Conservation (phyloP, 2,113 vertebrate genomes). For the Micronisus gabar region DNA sequence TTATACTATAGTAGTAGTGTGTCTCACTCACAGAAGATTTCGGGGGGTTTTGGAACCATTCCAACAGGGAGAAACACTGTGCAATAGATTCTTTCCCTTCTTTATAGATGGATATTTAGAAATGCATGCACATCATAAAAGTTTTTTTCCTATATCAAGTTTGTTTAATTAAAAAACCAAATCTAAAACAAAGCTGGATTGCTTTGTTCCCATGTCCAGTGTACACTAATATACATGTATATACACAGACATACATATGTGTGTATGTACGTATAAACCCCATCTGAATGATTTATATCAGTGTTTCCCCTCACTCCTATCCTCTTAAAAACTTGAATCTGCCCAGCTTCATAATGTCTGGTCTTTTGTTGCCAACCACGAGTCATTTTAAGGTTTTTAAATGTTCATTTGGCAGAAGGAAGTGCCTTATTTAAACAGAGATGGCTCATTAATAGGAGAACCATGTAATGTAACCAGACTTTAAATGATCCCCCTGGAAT, state of each 20-base stretch:
- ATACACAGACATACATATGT: neutral
- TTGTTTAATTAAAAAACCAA: neutral
- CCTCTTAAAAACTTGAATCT: neutral
- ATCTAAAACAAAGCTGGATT: neutral
- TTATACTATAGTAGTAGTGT: neutral
- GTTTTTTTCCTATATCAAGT: neutral
- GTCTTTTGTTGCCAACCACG: slow-evolving; percentile 3
- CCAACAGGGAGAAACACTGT: neutral
- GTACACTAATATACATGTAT: neutral
- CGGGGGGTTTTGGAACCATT: neutral
- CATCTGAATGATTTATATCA: neutral
- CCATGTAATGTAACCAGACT: slow-evolving; percentile 44
- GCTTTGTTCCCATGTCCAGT: neutral
- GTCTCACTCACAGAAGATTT: neutral
- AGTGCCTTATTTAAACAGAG: slow-evolving; percentile 30
- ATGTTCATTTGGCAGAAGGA: slow-evolving; percentile 25
- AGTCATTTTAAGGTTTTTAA: slow-evolving; percentile 28
- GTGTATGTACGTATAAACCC: neutral
- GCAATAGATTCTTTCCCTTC: neutral
- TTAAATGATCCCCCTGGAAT: slow-evolving; percentile 40
- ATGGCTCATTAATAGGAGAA: slow-evolving; percentile 40
- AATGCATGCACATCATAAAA: neutral
- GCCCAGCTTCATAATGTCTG: neutral
- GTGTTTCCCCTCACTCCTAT: neutral
- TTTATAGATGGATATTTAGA: neutral